Evolutionary conservation across 2,888 invertebrate genomes (phyloP), one percentile per base, ranked within the genome.

Genomic region (Andricus curvator): DNA sequence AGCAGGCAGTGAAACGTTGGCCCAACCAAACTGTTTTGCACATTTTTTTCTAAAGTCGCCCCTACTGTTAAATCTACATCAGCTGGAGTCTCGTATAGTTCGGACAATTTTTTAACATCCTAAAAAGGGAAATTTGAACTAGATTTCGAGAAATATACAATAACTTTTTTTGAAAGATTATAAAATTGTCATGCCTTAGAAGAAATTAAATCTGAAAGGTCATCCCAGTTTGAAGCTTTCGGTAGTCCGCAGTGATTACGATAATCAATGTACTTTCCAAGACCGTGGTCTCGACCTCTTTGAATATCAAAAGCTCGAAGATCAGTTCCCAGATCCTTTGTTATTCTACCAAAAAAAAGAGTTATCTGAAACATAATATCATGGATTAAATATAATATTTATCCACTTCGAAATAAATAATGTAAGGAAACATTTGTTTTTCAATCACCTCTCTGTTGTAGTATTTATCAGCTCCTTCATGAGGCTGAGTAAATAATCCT

Each of bases 1-100:
- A 98, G 93, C 84, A 98, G 96, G 90, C 98, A 98, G 3, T 97
- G 94, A 94, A 96, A 98, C 0, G 98, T 98, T 1, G 98, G 98
- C 0, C 98, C 98, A 0, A 96, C 94, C 68, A 96, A 94, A 0
- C 97, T 95, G 0, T 96, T 97, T 0, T 95, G 95, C 1, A 97
- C 96, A 80, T 96, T 96, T 1, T 86, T 88, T 88, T 95, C 94
- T 37, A 94, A 88, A 33, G 94, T 90, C 2, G 93, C 94, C 11
- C 94, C 94, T 2, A 94, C 92, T 77, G 93, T 93, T 41, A 94
- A 87, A 86, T 94, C 94, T 3, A 95, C 93, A 87, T 94, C 94
- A 62, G 94, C 94, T 0, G 94, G 93, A 83, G 92, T 91, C 25
- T 92, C 92, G 88, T 93, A 93, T 20, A 91, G 83, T 1, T 85